Conservation (phyloP, 2,113 vertebrate genomes). For the Amblyopsis rosae region DNA sequence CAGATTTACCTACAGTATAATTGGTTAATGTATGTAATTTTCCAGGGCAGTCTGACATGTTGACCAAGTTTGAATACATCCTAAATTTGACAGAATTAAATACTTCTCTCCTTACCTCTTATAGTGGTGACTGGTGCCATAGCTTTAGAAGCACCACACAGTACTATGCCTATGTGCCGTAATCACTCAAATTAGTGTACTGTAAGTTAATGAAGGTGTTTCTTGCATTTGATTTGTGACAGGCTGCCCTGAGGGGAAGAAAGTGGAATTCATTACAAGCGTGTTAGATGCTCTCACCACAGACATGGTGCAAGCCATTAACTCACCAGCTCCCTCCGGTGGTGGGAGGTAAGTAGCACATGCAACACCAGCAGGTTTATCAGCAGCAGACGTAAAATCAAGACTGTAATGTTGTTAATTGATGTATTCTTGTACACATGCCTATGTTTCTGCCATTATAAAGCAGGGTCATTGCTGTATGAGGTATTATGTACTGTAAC, state of each 20-base stretch:
- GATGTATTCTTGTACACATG: too few species aligned
- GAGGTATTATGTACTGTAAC: too few species aligned
- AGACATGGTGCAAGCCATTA: slow-evolving; percentile 98
- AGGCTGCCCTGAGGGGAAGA: slow-evolving; percentile 98
- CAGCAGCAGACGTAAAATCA: not conserved
- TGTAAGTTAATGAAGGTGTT: slow-evolving; percentile 47
- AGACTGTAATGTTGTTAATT: not conserved
- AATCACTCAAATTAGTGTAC: slow-evolving; percentile 46
- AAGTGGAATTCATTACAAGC: slow-evolving; percentile 97
- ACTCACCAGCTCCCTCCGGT: slow-evolving; percentile 92
- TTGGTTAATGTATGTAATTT: not conserved
- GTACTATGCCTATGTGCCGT: slow-evolving; percentile 11
- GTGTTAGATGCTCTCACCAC: slow-evolving; percentile 96
- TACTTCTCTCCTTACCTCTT: slow-evolving; percentile 26
- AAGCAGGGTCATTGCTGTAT: too few species aligned
- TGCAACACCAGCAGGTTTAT: too few species aligned
- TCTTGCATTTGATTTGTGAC: slow-evolving; percentile 59
- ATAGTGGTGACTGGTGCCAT: slow-evolving; percentile 15
- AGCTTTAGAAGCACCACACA: slow-evolving; percentile 22
- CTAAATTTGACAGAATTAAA: slow-evolving; percentile 8
- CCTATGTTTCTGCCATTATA: too few species aligned
- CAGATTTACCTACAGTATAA: slow-evolving; percentile 10
- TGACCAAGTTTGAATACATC: not conserved
- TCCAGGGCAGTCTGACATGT: not conserved
- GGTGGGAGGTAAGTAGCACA: slow-evolving; percentile 90